phyloP scores from a whole-genome alignment of 2,888 invertebrate genomes.

The Pyrochroa serraticornis region DNA sequence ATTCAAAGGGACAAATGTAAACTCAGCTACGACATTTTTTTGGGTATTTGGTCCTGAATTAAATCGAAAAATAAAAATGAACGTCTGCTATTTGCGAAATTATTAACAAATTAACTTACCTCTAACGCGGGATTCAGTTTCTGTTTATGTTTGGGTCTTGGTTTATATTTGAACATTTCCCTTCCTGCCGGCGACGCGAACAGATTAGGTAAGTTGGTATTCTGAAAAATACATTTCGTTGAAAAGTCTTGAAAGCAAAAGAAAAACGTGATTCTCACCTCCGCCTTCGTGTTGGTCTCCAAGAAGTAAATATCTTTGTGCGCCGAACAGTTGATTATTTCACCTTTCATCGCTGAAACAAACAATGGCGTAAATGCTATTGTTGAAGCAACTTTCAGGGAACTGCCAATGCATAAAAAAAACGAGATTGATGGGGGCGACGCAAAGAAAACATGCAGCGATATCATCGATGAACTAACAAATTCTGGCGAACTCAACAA shows the following conservation, averaged over 20 bases:
- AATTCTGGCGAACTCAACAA: too few relatives aligned
- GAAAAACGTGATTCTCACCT: constrained; percentile 40
- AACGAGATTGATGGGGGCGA: not conserved
- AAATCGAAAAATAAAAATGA: too few relatives aligned
- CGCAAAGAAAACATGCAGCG: too few relatives aligned
- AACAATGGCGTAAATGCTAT: constrained; percentile 1
- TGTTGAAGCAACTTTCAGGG: too few relatives aligned
- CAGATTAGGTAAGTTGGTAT: constrained; percentile 52
- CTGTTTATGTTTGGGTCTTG: constrained; percentile 54
- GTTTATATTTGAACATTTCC: constrained; percentile 55
- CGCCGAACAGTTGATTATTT: constrained; percentile 50
- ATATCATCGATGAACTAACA: too few relatives aligned
- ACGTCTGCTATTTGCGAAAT: not conserved
- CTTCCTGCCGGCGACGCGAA: constrained; percentile 54
- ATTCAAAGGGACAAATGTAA: too few relatives aligned
- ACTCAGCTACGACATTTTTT: too few relatives aligned
- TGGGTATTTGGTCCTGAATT: too few relatives aligned
- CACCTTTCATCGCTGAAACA: constrained; percentile 51
- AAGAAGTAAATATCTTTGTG: constrained; percentile 55
- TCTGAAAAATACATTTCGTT: constrained; percentile 41
- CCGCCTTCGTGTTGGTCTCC: constrained; percentile 53
- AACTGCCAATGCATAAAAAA: too few relatives aligned
- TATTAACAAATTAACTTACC: constrained; percentile 43
- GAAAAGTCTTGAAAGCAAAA: not conserved
- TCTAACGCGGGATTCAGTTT: constrained; percentile 55